Percentiles rank a stretch among this genome's conserved stretches.
These are phyloP conservation scores for Pelusios castaneus DNA, from an alignment of 2,113 vertebrate genomes.

Conservation along the genomic window DNA sequence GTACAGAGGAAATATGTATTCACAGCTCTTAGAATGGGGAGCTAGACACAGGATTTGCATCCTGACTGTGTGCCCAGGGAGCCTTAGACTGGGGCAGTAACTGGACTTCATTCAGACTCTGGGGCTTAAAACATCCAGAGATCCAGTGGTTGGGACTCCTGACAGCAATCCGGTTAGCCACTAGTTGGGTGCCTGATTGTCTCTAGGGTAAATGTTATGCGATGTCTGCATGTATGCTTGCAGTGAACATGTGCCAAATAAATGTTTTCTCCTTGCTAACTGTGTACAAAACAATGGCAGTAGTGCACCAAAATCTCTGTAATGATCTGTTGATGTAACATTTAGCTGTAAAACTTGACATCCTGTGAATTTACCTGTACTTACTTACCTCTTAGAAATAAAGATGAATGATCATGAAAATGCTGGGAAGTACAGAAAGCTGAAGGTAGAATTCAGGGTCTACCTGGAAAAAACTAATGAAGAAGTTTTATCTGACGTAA, in stretches of 20 bases:
- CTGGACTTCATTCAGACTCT: neutral
- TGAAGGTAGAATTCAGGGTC: neutral
- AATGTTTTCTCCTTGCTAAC: neutral
- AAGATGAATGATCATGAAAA: neutral
- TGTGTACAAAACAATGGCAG: neutral
- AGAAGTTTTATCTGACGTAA: neutral
- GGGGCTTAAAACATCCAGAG: neutral
- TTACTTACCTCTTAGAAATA: neutral
- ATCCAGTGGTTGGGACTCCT: neutral
- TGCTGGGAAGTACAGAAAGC: neutral
- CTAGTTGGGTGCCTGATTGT: neutral
- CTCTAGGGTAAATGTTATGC: neutral
- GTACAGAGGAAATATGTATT: neutral
- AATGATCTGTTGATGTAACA: neutral
- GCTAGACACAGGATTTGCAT: neutral
- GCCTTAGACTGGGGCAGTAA: neutral
- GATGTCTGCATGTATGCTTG: neutral
- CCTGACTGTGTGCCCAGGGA: neutral
- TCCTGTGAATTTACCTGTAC: neutral
- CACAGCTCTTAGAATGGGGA: neutral
- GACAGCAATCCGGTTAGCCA: neutral
- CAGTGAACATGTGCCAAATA: neutral
- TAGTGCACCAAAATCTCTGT: neutral
- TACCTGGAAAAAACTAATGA: neutral
- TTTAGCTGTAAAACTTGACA: neutral